These are phyloP conservation scores for Dendrocincla fuliginosa DNA, from an alignment of 2,797 vertebrate species.

Conservation along the genomic window DNA sequence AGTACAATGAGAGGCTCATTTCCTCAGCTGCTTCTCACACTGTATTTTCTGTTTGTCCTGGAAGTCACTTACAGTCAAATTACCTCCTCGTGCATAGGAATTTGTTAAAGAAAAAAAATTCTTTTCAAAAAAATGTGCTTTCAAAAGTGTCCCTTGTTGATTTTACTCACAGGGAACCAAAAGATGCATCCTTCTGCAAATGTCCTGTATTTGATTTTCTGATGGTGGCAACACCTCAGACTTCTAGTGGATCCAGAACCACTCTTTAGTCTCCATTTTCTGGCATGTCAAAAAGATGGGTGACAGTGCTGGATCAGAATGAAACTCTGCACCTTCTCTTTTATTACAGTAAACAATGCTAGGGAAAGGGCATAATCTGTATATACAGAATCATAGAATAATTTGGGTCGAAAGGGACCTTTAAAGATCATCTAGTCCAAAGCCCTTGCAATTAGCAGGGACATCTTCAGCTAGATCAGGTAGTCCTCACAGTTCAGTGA, in stretches of 20 bases:
- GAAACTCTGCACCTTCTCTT: constrained; percentile 16
- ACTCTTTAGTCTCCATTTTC: neutral
- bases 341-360: neutral
- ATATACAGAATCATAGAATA: neutral
- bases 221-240: neutral
- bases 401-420: neutral
- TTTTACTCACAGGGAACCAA: neutral
- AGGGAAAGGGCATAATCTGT: constrained; percentile 7
- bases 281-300: neutral
- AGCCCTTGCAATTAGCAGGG: neutral
- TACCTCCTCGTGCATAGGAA: neutral
- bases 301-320: neutral
- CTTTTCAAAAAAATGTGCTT: neutral
- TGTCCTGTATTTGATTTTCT: neutral
- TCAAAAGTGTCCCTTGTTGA: neutral
- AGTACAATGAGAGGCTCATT: neutral
- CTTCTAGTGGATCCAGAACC: neutral
- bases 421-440: neutral
- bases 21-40: neutral
- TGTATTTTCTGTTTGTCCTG: neutral
- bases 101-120: neutral
- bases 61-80: neutral
- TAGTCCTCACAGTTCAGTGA: neutral
- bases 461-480: neutral
- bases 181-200: neutral